Conservation (phyloP, 2,113 vertebrate genomes). For the Cynopterus brachyotis region DNA sequence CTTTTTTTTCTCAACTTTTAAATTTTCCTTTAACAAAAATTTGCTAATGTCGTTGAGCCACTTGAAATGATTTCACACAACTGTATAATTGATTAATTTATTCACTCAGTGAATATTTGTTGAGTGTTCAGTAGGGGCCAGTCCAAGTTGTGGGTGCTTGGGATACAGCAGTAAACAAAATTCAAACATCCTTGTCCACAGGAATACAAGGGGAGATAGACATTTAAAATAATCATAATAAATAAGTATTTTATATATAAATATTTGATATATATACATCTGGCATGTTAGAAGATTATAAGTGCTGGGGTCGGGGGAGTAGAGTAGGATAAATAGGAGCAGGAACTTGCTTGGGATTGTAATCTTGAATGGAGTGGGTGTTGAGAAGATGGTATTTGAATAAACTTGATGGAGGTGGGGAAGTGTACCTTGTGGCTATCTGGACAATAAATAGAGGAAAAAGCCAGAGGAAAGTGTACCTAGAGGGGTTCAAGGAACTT, state of each 20-base stretch:
- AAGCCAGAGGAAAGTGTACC: neutral
- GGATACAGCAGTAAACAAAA: neutral
- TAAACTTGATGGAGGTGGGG: neutral
- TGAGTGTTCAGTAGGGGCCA: neutral
- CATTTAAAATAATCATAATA: neutral
- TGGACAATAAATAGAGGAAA: neutral
- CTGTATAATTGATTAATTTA: neutral
- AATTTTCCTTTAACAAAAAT: constrained; percentile 11
- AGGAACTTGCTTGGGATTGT: neutral
- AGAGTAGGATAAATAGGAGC: neutral
- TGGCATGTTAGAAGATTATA: neutral
- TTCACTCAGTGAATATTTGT: neutral
- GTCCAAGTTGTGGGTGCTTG: neutral
- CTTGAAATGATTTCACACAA: constrained; percentile 7
- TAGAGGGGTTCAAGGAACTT: neutral
- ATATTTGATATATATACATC: too few species aligned
- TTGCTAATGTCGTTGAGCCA: constrained; percentile 14
- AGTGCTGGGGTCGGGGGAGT: neutral
- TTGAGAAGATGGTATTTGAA: neutral
- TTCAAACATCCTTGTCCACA: neutral
- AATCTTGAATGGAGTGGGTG: neutral
- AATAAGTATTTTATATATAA: neutral
- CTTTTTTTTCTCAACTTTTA: neutral
- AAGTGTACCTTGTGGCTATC: neutral
- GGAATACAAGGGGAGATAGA: neutral